Evolutionary conservation across 2,113 vertebrate species (phyloP).

Genomic region (Climacteris rufus): DNA sequence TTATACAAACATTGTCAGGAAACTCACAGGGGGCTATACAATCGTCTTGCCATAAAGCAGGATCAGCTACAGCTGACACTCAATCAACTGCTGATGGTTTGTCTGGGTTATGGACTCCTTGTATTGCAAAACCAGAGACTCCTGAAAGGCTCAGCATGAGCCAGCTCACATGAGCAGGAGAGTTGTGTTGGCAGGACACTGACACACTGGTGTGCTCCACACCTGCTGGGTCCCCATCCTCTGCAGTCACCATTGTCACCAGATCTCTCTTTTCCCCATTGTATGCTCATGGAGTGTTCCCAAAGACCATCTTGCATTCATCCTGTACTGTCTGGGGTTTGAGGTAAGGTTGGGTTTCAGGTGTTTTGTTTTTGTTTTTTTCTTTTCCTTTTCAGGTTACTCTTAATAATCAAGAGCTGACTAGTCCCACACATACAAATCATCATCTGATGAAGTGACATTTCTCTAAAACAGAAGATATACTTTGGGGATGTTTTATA

Average conservation of each 20-base stretch:
- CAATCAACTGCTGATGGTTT: neutral
- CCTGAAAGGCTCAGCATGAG: neutral
- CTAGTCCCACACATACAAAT: neutral
- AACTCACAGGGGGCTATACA: neutral
- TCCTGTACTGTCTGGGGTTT: neutral
- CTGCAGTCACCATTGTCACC: fast-evolving
- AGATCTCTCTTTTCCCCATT: neutral
- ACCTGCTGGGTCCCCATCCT: fast-evolving
- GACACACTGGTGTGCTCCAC: fast-evolving
- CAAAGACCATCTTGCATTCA: neutral
- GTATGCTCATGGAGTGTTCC: neutral
- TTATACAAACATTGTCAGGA: neutral
- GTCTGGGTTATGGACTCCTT: neutral
- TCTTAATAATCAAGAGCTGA: neutral
- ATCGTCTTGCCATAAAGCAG: neutral
- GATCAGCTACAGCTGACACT: neutral
- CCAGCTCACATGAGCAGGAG: neutral
- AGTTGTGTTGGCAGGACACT: neutral
- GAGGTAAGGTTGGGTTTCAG: neutral
- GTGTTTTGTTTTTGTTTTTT: neutral
- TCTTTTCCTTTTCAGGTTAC: neutral
- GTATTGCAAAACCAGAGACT: neutral
- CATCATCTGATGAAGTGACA: neutral
- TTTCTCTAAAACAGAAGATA: neutral
- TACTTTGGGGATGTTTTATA: neutral